Evolutionary conservation across 2,888 invertebrate species (phyloP), one percentile per base, ranked within the genome.

Genomic region (Drosophila merina): DNA sequence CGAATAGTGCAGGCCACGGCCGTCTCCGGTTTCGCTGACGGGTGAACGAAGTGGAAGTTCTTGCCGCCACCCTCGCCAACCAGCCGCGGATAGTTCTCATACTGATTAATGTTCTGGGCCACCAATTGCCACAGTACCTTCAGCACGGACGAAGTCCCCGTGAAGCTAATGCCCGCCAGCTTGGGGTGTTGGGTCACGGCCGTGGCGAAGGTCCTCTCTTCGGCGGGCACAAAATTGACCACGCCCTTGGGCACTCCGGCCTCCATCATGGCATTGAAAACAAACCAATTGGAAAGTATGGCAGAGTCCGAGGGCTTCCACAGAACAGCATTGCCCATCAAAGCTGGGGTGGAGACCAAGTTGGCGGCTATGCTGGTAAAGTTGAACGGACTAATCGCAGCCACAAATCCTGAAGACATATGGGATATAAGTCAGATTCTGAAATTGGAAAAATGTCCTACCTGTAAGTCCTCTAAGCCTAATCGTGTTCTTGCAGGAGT

Each of bases 281-380:
- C 96, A 68, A 95, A 94, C 95, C 97, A 99, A 91, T 98, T 99
- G 28, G 99, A 98, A 2, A 99, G 93, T 8, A 99, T 90, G 3
- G 99, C 98, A 0, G 99, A 98, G 90, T 99, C 98, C 0, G 99
- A 98, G 0, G 99, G 99, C 91, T 99, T 99, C 99, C 99, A 99
- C 49, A 99, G 87, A 3, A 98, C 97, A 3, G 95, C 94, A 90
- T 98, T 99, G 6, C 99, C 99, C 95, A 96, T 96, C 14, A 97
- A 93, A 3, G 96, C 96, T 0, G 97, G 97, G 0, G 97, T 96
- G 88, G 95, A 97, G 0, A 96, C 96, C 73, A 99, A 93, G 92
- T 99, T 99, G 25, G 98, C 99, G 50, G 98, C 99, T 83, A 99
- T 99, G 2, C 99, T 99, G 8, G 99, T 99, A 91, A 99, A 99